Evolutionary conservation across 2,797 vertebrate species (phyloP), one percentile per base, ranked within the genome.

Genomic region (Syndactyla subalaris): DNA sequence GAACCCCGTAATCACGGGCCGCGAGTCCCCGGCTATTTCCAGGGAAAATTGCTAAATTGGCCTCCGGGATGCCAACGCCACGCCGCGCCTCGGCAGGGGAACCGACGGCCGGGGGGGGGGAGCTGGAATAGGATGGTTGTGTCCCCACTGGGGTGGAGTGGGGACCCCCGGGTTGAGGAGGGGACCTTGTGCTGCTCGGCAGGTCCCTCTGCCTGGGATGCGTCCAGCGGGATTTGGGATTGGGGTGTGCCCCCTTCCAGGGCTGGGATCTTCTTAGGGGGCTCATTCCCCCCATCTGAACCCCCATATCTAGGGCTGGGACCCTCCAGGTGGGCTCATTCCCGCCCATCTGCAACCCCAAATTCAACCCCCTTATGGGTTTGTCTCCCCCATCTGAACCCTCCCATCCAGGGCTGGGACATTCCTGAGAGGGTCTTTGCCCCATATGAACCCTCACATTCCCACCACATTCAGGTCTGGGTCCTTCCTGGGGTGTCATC

Each of bases 21-120:
- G 22, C 55, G 66, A 16, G 59, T 93, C 68, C 91, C 72, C 38
- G 36, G 93, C 95, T 97, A 97, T 96, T 97, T 96, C 91, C 95
- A 96, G 72, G 82, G 82, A 45, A 72, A 79, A 67, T 62, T 41
- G 48, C 43, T 65, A 59, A 92, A 95, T 90, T 86, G 88, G 89
- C 84, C 91, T 58, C 41, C 8, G 68, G 59, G 73, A 48, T 70
- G 93, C 93, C 95, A 96, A 22, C 13, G 66, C 85, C 93, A 76
- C 63, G 58, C 88, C 15, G 63, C 80, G 38, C 55, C 85, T 55
- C 63, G 38, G 15, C 4, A 14, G 61, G 66, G 82, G 57, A 61
- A 78, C 65, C 52, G 20, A 66, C 22, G 11, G 13, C n/a, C 3
- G 6, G 3, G 5, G 20, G 5, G 20, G 39, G 11, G 52, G 62